Evolutionary conservation across 64 coral and sea anemone genomes (phyloP).

Genomic region (Stylophora pistillata): DNA sequence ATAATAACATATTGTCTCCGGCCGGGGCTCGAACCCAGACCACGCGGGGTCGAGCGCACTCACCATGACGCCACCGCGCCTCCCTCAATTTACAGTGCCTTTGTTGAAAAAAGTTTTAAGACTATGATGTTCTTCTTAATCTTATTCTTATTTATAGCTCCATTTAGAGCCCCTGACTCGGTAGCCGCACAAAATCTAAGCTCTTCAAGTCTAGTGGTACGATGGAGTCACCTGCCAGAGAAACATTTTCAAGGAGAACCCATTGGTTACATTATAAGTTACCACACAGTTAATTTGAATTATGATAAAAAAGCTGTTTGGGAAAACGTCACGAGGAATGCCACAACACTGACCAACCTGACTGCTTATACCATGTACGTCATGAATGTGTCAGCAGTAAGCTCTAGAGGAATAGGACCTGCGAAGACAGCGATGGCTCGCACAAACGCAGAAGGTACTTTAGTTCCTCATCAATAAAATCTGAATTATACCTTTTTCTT

Average conservation of each 20-base stretch:
- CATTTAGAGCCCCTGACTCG: not conserved
- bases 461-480: too few species aligned
- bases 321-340: not conserved
- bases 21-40: too few species aligned
- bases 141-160: not conserved
- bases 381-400: conserved; percentile 24
- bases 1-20: too few species aligned
- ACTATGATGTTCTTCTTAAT: too few species aligned
- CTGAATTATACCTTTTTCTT: too few species aligned
- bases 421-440: not conserved
- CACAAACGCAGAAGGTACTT: too few species aligned
- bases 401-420: conserved; percentile 1
- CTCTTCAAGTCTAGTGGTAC: not conserved
- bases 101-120: too few species aligned
- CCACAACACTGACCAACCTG: not conserved
- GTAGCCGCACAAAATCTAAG: not conserved
- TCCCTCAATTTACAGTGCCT: too few species aligned
- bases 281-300: not conserved
- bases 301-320: not conserved
- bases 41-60: too few species aligned
- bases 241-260: not conserved
- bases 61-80: too few species aligned
- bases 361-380: not conserved
- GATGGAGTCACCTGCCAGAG: not conserved
- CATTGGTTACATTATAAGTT: not conserved